phyloP scores from a whole-genome alignment of 2,888 invertebrate species.

The Drosophila greeni region DNA sequence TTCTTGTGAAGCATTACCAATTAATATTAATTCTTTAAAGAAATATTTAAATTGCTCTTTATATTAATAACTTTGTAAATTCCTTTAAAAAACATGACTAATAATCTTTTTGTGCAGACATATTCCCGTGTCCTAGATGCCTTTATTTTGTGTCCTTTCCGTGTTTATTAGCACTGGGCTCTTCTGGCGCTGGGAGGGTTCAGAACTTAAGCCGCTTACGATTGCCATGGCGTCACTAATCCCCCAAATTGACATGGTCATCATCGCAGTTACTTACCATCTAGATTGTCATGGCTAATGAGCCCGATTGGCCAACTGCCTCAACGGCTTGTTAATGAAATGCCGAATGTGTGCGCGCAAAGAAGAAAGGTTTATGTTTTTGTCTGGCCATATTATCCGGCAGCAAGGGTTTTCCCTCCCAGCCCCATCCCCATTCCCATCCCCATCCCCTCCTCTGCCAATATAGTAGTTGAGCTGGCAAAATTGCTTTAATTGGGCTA shows the following conservation, averaged over 20 bases:
- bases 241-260: constrained; percentile 55
- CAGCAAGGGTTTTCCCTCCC: constrained; percentile 1
- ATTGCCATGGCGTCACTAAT: constrained; percentile 63
- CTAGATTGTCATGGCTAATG: constrained; percentile 61
- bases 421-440: no score
- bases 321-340: constrained; percentile 54
- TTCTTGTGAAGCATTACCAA: background rate
- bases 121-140: background rate
- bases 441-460: constrained; percentile 1
- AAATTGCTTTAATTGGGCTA: constrained; percentile 71
- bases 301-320: constrained; percentile 43
- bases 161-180: constrained; percentile 8
- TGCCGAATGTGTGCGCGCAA: constrained; percentile 42
- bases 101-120: background rate
- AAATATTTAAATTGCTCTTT: background rate
- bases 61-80: background rate
- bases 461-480: constrained; percentile 51
- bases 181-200: background rate
- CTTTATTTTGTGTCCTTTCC: constrained; percentile 17
- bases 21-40: background rate
- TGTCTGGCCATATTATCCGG: constrained; percentile 16
- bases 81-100: background rate
- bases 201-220: constrained; percentile 61
- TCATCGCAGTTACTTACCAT: constrained; percentile 51
- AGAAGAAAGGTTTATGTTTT: constrained; percentile 38